phyloP scores from a whole-genome alignment of 2,888 invertebrate species.

The Drosophila putrida region DNA sequence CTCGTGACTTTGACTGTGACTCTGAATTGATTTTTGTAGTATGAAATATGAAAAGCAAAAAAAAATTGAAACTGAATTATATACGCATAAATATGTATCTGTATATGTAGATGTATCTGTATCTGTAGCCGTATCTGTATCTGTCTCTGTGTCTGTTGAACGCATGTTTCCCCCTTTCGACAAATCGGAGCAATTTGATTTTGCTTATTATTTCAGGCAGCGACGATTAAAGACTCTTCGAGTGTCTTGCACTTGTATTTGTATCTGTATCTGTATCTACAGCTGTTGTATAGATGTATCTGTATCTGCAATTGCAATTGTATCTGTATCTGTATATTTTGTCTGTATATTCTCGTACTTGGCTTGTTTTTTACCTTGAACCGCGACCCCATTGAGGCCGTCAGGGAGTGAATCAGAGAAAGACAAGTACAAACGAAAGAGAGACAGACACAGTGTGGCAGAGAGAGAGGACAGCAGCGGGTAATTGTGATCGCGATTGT shows the following conservation, averaged over 20 bases:
- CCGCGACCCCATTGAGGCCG: conserved; percentile 55
- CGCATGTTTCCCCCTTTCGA: conserved; percentile 10
- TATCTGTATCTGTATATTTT: conserved; percentile 5
- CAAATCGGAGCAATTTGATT: conserved; percentile 59
- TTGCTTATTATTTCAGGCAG: conserved; percentile 61
- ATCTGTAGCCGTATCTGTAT: conserved; percentile 2
- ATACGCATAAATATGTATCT: conserved; percentile 8
- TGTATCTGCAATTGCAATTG: conserved; percentile 20
- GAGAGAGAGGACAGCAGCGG: not conserved
- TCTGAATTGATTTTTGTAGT: conserved; percentile 57
- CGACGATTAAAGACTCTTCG: conserved; percentile 47
- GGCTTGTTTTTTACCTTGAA: conserved; percentile 56
- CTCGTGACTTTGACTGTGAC: conserved; percentile 57
- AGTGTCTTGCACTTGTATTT: conserved; percentile 33
- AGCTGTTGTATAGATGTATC: not conserved
- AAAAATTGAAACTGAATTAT: conserved; percentile 11
- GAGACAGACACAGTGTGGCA: not conserved
- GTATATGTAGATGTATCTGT: conserved; percentile 12
- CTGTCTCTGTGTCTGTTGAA: conserved; percentile 10
- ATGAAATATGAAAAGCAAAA: conserved; percentile 30
- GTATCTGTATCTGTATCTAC: conserved; percentile 13
- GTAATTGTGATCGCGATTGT: conserved; percentile 36
- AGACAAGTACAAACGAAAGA: not conserved
- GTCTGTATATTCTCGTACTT: conserved; percentile 22
- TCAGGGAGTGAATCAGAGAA: conserved; percentile 4